Percentiles rank a stretch among this genome's conserved stretches.
phyloP scores from a whole-genome alignment of 2,113 vertebrate species.

The Sinocyclocheilus rhinocerous region DNA sequence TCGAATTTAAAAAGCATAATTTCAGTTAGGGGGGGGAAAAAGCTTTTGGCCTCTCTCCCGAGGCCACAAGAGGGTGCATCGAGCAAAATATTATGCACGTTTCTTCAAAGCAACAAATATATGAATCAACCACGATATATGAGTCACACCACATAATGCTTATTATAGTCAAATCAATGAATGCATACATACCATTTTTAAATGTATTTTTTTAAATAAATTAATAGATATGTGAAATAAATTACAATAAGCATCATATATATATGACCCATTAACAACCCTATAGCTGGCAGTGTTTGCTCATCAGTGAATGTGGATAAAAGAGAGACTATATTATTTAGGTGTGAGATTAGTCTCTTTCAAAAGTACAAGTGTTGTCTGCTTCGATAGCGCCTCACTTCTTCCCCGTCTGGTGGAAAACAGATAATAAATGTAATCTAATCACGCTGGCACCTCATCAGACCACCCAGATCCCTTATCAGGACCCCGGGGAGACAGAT shows the following conservation, averaged over 20 bases:
- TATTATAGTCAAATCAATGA: too few relatives aligned
- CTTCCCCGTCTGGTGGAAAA: conserved; percentile 56
- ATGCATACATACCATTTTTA: not conserved
- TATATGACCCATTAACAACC: not conserved
- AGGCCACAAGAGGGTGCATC: too few relatives aligned
- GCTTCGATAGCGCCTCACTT: conserved; percentile 57
- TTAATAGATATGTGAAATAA: not conserved
- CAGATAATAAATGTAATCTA: conserved; percentile 62
- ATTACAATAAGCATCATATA: not conserved
- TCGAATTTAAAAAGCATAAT: too few relatives aligned
- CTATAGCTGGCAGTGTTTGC: not conserved
- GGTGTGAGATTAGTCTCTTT: conserved; percentile 63
- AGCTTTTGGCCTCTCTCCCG: too few relatives aligned
- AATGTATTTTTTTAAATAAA: not conserved
- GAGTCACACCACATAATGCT: too few relatives aligned
- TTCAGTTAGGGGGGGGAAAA: too few relatives aligned
- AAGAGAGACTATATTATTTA: conserved; percentile 47
- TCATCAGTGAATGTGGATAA: not conserved
- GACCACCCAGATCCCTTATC: conserved; percentile 64
- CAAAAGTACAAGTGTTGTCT: conserved; percentile 64
- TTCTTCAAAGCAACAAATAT: too few relatives aligned
- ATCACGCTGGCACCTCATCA: conserved; percentile 67
- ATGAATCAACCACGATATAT: too few relatives aligned
- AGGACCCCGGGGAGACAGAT: conserved; percentile 49
- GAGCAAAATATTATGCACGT: too few relatives aligned